Percentiles rank a stretch among this genome's conserved stretches.
Evolutionary conservation across 2,797 vertebrate species (phyloP).

Genomic region (Petrocephalus sullivani): DNA sequence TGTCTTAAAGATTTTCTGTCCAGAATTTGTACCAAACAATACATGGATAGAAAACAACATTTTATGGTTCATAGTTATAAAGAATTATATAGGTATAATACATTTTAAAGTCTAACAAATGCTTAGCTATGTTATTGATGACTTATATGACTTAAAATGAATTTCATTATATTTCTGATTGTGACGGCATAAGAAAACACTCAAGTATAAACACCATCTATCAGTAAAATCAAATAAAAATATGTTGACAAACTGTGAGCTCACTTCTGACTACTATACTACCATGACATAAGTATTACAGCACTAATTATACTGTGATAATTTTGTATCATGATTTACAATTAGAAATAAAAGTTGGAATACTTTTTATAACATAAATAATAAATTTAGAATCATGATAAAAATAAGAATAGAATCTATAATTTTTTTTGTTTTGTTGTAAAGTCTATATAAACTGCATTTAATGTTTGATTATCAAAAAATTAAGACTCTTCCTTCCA

Average conservation of each 20-base stretch:
- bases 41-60: background rate
- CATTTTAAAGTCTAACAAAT: slow-evolving; percentile 54
- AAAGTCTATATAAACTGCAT: background rate
- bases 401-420: background rate
- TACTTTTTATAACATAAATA: background rate
- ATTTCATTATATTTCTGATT: slow-evolving; percentile 79
- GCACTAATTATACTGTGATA: slow-evolving; percentile 36
- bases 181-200: slow-evolving; percentile 61
- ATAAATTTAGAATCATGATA: background rate
- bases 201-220: slow-evolving; percentile 61
- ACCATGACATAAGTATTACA: slow-evolving; percentile 51
- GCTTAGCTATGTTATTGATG: slow-evolving; percentile 50
- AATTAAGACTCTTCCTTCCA: background rate
- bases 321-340: background rate
- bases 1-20: background rate
- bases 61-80: slow-evolving; percentile 65
- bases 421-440: background rate
- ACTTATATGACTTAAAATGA: slow-evolving; percentile 57
- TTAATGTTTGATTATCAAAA: background rate
- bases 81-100: slow-evolving; percentile 62
- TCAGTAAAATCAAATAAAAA: slow-evolving; percentile 73
- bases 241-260: slow-evolving; percentile 54
- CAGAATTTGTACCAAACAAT: background rate
- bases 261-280: slow-evolving; percentile 44
- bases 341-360: background rate